Evolutionary conservation across 2,888 invertebrate genomes (phyloP), one percentile per base, ranked within the genome.

Genomic region (Diaprepes abbreviatus): DNA sequence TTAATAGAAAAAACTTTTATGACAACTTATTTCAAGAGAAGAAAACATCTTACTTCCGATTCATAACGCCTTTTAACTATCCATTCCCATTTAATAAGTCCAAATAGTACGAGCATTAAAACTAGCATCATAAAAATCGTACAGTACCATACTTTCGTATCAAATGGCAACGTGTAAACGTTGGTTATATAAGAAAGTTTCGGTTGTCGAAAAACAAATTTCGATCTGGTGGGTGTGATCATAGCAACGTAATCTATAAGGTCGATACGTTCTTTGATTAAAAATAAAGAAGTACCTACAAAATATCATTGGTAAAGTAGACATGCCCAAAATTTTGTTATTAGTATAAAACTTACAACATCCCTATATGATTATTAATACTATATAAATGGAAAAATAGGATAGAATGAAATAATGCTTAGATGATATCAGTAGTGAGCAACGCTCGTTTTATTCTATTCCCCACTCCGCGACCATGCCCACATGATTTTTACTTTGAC

Each of bases 201-300:
- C 1, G 92, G 92, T 79, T 91, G 89, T 55, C 89, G 88, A 79
- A 92, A 92, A 16, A 93, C 87, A 79, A 92, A 91, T 76, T 89
- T 89, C 0, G 91, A 92, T 74, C 87, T 84, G 0, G 90, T 91
- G 1, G 89, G 88, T 0, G 91, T 89, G 10, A 91, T 89, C 83
- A 91, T 89, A 31, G 90, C 87, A 54, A 92, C 87, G 77, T 90
- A 92, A 74, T 91, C 89, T 3, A 91, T 87, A 19, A 89, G 84
- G 0, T 86, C 84, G 55, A 90, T 83, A 2, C 92, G 86, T 77
- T 91, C 89, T 1, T 84, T 78, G 0, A 89, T 89, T 65, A 92
- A 85, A 77, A 91, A 91, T 82, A 90, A 85, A 1, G 90, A 87
- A 0, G 90, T 89, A 0, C 90, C 90, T 89, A 76, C 14, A 50